Evolutionary conservation across 2,113 vertebrate species (phyloP), one percentile per base, ranked within the genome.

Genomic region (Condylura cristata): DNA sequence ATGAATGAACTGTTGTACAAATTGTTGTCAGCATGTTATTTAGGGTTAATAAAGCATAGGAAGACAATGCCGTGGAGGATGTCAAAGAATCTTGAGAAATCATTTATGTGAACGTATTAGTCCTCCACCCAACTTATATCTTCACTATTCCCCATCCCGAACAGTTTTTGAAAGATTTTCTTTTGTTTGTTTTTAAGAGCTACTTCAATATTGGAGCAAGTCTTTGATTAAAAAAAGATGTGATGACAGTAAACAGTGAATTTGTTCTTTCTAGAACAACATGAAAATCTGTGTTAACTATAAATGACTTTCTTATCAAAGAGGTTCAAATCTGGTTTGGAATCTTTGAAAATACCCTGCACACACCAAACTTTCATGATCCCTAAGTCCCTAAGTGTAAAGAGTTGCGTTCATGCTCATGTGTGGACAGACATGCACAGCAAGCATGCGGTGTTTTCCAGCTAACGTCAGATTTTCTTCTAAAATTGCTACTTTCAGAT

Each of bases 161-260:
- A 71, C 11, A 83, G 56, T 78, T 75, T 89, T 70, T 16, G 3
- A n/a, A 48, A 41, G 12, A 11, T 39, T 20, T 44, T 4, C 22
- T 5, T 44, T 4, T 70, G n/a, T n/a, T n/a, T n/a, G n/a, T n/a
- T 72, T 80, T 61, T 83, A 32, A 63, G 39, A 56, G 7, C n/a
- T n/a, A 16, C 13, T 30, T 81, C 32, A 74, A 20, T 0, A 70
- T 88, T 79, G 72, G 30, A 79, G n/a, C 41, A 4, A 24, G 8
- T 88, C 18, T 75, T 93, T 89, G 39, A 53, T 90, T 8, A 90
- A 53, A 89, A 86, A 95, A 58, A 71, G 10, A 70, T 85, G 16
- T n/a, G 2, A 26, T 41, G 56, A n/a, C 63, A 6, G 8, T 87
- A 20, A 85, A 89, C 41, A 93, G 20, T 48, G 4, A 88, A 72